These are phyloP conservation scores for Eonycteris spelaea DNA, from an alignment of 2,113 vertebrate genomes.

Conservation along the genomic window DNA sequence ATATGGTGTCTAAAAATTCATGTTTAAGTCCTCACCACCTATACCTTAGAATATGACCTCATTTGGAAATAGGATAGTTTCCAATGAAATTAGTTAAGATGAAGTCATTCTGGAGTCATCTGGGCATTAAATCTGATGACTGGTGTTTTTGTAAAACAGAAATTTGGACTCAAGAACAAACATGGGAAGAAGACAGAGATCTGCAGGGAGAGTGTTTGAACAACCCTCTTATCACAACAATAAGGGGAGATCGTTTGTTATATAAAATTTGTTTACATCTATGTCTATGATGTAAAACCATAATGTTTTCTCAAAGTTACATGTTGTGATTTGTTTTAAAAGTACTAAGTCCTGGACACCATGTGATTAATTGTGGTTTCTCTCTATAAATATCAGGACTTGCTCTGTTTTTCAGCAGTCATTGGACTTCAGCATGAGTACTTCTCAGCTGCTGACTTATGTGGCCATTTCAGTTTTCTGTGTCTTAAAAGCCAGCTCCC, in stretches of 20 bases:
- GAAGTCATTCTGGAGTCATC: neutral
- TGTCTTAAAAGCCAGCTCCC: neutral
- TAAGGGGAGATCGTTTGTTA: neutral
- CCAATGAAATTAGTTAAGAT: neutral
- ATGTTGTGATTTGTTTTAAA: neutral
- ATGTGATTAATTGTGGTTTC: neutral
- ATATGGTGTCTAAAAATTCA: neutral
- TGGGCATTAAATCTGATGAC: neutral
- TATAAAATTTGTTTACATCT: neutral
- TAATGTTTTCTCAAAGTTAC: neutral
- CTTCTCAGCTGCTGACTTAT: neutral
- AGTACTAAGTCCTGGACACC: neutral
- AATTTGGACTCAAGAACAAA: neutral
- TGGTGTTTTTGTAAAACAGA: neutral
- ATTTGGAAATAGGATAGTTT: neutral
- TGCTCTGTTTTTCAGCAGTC: neutral
- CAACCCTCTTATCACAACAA: too few species aligned
- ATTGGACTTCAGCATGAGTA: conserved; percentile 42
- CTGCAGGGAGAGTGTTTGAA: neutral
- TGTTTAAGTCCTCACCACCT: neutral
- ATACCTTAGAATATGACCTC: neutral
- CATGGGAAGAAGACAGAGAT: neutral
- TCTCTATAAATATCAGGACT: neutral
- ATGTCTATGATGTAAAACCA: neutral
- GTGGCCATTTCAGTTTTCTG: neutral